A percentile compares a stretch with the other conserved stretches of the same genome.
phyloP scores from a whole-genome alignment of 2,888 invertebrate species.

The Eupithecia pulchellata region DNA sequence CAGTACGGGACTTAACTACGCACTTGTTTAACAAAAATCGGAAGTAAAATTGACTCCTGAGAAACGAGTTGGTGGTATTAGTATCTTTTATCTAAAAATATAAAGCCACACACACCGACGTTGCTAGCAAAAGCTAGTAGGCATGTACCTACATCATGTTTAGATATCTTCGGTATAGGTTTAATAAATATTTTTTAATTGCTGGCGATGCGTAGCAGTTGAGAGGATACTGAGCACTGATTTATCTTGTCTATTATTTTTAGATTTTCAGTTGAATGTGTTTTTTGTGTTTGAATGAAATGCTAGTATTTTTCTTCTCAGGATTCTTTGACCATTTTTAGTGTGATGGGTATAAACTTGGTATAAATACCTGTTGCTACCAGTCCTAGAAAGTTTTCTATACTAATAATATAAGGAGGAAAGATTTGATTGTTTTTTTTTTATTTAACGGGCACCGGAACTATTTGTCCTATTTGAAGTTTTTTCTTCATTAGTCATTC shows the following conservation, averaged over 20 bases:
- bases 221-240: not conserved
- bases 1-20: no score
- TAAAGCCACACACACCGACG: not conserved
- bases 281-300: not conserved
- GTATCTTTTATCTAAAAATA: not conserved
- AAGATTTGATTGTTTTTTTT: no score
- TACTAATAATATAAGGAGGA: no score
- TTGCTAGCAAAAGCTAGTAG: not conserved
- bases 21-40: no score
- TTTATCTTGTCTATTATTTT: not conserved
- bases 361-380: no score
- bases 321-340: not conserved
- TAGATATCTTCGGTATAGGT: not conserved
- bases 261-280: not conserved
- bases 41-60: no score
- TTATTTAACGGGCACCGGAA: no score
- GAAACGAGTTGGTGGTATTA: no score
- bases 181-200: constrained; percentile 8
- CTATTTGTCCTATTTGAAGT: no score
- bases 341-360: no score
- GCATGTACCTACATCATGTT: not conserved
- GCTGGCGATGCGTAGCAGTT: not conserved
- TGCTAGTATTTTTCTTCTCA: not conserved
- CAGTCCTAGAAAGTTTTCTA: no score
- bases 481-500: no score